A percentile compares a stretch with the other conserved stretches of the same genome.
Conservation (phyloP, 2,888 invertebrate species). For the Polydrusus pterygomalis region DNA sequence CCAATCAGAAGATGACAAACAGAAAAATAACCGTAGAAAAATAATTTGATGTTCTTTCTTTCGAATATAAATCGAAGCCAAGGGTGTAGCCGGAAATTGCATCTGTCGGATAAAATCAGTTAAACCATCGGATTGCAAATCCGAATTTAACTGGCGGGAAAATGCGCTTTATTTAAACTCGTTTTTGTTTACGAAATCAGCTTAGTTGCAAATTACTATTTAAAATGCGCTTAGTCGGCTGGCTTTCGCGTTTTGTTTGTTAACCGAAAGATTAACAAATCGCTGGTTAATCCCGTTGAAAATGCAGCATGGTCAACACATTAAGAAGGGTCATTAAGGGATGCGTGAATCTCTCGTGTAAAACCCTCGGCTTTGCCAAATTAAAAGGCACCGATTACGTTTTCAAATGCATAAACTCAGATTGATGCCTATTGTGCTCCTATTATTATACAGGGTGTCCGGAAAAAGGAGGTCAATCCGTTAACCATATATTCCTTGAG, state of each 20-base stretch:
- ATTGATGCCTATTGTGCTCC: too few relatives aligned
- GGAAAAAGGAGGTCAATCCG: too few relatives aligned
- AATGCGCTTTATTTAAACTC: conserved; percentile 8
- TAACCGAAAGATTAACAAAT: neutral
- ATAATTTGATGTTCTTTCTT: neutral
- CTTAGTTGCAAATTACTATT: conserved; percentile 11
- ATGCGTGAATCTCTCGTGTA: too few relatives aligned
- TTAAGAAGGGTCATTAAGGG: too few relatives aligned
- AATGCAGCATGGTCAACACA: too few relatives aligned
- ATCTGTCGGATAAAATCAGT: conserved; percentile 8
- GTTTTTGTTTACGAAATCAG: conserved; percentile 4
- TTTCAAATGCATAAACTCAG: too few relatives aligned
- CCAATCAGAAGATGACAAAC: too few relatives aligned
- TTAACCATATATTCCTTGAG: too few relatives aligned
- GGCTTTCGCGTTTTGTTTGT: neutral
- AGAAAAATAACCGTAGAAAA: neutral
- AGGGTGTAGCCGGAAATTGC: conserved; percentile 1
- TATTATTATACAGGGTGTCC: too few relatives aligned
- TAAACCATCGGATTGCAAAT: conserved; percentile 5
- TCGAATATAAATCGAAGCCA: neutral
- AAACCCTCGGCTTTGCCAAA: too few relatives aligned
- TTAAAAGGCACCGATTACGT: too few relatives aligned
- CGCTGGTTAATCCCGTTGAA: neutral
- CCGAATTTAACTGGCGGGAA: conserved; percentile 2
- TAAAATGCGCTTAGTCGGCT: conserved; percentile 7